Evolutionary conservation across 2,113 vertebrate species (phyloP).

Genomic region (Choloepus hoffmanni): DNA sequence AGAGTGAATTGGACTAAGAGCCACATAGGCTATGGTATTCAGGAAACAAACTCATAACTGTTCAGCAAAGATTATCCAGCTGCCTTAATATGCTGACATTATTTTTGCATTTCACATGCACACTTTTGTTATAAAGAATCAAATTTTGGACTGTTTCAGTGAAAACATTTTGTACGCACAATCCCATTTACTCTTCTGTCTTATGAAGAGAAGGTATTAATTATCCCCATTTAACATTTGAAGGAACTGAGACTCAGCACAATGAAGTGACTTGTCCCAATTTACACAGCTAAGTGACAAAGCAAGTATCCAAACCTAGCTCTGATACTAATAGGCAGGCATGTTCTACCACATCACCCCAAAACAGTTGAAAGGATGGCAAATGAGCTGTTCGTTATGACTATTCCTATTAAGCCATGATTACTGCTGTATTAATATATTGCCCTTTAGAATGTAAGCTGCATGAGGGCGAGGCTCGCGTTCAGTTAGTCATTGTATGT

Average conservation of each 20-base stretch:
- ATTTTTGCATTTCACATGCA: constrained; percentile 29
- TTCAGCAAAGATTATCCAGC: not conserved
- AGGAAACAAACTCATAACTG: not conserved
- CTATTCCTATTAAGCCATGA: not conserved
- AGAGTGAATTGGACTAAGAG: not conserved
- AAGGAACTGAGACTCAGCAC: not conserved
- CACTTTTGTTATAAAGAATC: constrained; percentile 37
- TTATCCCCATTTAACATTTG: not conserved
- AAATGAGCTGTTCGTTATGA: not conserved
- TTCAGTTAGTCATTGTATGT: not conserved
- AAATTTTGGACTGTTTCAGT: not conserved
- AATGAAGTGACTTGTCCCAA: not conserved
- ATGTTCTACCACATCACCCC: not conserved
- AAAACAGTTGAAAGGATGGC: not conserved
- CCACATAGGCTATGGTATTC: not conserved
- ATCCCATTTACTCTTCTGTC: not conserved
- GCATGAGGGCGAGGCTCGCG: not conserved
- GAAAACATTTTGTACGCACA: not conserved
- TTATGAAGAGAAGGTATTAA: not conserved
- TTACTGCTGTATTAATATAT: not conserved
- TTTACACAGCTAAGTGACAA: not conserved
- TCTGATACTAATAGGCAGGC: not conserved
- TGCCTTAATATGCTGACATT: not conserved
- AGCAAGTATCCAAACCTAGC: not conserved
- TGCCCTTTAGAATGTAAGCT: not conserved